These are phyloP conservation scores for Brachionus manjavacas DNA, from an alignment of 1,140 invertebrate species.

Conservation along the genomic window DNA sequence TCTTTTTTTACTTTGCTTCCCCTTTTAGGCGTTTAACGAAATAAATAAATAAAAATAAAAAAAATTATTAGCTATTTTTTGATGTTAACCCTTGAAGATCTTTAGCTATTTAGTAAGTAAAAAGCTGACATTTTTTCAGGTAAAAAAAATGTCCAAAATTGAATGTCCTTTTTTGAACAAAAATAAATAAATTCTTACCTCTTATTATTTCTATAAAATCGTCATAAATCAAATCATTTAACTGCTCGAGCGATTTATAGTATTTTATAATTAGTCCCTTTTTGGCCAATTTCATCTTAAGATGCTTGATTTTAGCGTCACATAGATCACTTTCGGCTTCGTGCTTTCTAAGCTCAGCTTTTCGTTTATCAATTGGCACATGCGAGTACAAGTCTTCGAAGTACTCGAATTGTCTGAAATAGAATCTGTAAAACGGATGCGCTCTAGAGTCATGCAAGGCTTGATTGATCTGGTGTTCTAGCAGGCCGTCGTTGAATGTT, in stretches of 20 bases:
- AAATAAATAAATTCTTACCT: background rate
- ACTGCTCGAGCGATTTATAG: slow-evolving; percentile 49
- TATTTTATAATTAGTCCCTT: slow-evolving; percentile 53
- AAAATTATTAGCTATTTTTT: no score
- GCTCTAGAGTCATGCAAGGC: slow-evolving; percentile 48
- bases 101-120: no score
- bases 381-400: slow-evolving; percentile 48
- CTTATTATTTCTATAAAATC: slow-evolving; percentile 52
- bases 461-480: slow-evolving; percentile 54
- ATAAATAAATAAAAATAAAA: no score
- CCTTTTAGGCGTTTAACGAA: no score
- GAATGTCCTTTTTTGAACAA: background rate
- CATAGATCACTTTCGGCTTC: slow-evolving; percentile 46
- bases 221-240: slow-evolving; percentile 49
- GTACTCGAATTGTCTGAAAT: slow-evolving; percentile 54
- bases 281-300: slow-evolving; percentile 54
- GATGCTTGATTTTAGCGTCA: slow-evolving; percentile 49
- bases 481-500: slow-evolving; percentile 50
- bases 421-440: slow-evolving; percentile 47
- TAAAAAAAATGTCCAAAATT: no score
- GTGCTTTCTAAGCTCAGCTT: background rate
- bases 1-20: no score
- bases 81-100: no score
- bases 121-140: no score
- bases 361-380: slow-evolving; percentile 45